These are phyloP conservation scores for Pectinophora gossypiella DNA, from an alignment of 1,140 invertebrate species.

Conservation along the genomic window DNA sequence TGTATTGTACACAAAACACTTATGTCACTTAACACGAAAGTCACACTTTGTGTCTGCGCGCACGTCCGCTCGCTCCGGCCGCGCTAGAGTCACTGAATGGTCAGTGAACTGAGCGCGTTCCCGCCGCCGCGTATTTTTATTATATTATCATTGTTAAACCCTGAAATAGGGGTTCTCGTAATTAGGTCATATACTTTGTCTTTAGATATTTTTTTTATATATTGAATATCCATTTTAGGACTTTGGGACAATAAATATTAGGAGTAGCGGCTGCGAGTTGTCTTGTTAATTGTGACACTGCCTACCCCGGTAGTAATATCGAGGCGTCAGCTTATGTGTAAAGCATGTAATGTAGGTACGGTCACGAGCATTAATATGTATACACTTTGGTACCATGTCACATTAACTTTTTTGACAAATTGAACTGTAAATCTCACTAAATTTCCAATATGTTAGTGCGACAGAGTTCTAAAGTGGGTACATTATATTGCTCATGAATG, in stretches of 20 bases:
- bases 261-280: background rate
- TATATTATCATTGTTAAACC: conserved; percentile 52
- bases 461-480: too few species aligned
- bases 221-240: background rate
- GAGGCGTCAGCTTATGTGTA: too few species aligned
- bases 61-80: conserved; percentile 25
- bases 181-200: background rate
- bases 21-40: conserved; percentile 27
- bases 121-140: too few species aligned
- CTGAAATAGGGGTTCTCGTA: conserved; percentile 25
- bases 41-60: background rate
- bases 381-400: too few species aligned
- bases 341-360: too few species aligned
- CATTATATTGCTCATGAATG: too few species aligned
- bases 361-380: too few species aligned
- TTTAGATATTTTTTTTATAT: background rate
- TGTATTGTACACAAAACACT: conserved; percentile 28
- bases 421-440: too few species aligned
- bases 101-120: too few species aligned
- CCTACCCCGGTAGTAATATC: too few species aligned
- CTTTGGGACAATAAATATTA: background rate
- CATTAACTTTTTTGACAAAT: too few species aligned
- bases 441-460: too few species aligned
- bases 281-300: background rate
- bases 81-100: conserved; percentile 64